These are phyloP conservation scores for Bambusicola thoracicus DNA, from an alignment of 2,113 vertebrate genomes.

Conservation along the genomic window DNA sequence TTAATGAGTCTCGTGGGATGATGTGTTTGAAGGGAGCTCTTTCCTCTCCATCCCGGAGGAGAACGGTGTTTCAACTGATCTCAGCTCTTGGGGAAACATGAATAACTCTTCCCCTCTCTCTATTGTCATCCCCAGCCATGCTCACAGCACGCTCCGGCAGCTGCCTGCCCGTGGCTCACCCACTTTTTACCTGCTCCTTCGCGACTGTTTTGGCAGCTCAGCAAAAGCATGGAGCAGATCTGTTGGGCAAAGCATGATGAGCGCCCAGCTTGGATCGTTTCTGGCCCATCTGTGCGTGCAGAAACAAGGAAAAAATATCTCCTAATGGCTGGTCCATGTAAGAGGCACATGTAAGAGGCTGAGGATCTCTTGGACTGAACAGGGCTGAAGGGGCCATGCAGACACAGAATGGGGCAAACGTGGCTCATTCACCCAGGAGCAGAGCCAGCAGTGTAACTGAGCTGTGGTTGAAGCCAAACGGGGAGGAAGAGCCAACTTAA, in stretches of 20 bases:
- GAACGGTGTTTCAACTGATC: conserved; percentile 28
- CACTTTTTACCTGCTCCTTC: conserved; percentile 13
- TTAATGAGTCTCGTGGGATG: conserved; percentile 60
- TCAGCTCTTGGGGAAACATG: conserved; percentile 21
- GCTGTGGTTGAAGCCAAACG: background rate
- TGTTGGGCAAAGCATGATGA: conserved; percentile 43
- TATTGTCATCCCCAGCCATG: conserved; percentile 32
- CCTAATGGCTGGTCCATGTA: background rate
- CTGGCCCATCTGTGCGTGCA: conserved; percentile 30
- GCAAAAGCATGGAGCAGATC: conserved; percentile 57
- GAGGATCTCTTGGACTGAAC: background rate
- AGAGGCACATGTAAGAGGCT: background rate
- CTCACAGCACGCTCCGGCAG: background rate
- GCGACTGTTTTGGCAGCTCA: conserved; percentile 55
- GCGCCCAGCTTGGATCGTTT: conserved; percentile 45
- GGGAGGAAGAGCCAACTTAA: background rate
- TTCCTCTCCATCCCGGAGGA: conserved; percentile 35
- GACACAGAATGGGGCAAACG: fast-evolving
- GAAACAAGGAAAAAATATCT: conserved; percentile 54
- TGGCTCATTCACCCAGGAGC: background rate
- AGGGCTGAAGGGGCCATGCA: background rate
- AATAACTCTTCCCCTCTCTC: conserved; percentile 58
- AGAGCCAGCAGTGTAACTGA: background rate
- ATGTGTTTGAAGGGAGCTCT: conserved; percentile 45
- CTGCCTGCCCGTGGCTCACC: conserved; percentile 19